phyloP scores from a whole-genome alignment of 2,888 invertebrate genomes.

The Pterostichus madidus region DNA sequence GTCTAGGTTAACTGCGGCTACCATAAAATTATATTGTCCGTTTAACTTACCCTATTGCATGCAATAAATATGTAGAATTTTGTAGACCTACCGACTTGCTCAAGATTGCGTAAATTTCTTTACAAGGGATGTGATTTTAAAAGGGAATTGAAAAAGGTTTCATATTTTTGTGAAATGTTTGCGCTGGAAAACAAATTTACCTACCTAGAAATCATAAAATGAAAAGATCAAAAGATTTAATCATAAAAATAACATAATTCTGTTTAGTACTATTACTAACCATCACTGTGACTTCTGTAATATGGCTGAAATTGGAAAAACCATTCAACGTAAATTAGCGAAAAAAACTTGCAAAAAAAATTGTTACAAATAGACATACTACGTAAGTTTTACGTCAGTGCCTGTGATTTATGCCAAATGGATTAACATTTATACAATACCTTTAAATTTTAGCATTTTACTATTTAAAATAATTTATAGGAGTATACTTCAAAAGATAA shows the following conservation, averaged over 20 bases:
- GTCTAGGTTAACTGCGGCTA: conserved; percentile 35
- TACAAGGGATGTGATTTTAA: conserved; percentile 13
- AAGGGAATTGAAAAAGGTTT: conserved; percentile 15
- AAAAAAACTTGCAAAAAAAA: conserved; percentile 10
- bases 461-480: too few relatives aligned
- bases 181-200: background rate
- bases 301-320: conserved; percentile 6
- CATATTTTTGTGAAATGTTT: background rate
- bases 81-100: background rate
- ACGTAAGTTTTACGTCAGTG: background rate
- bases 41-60: conserved; percentile 8
- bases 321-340: background rate
- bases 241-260: too few relatives aligned
- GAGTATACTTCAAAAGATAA: too few relatives aligned
- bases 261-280: too few relatives aligned
- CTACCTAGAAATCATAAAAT: background rate
- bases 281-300: conserved; percentile 5
- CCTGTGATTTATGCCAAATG: background rate
- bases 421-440: too few relatives aligned
- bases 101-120: conserved; percentile 30
- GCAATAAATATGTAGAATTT: conserved; percentile 22
- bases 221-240: too few relatives aligned
- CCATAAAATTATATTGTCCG: conserved; percentile 34
- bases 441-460: too few relatives aligned
- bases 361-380: background rate